phyloP scores from a whole-genome alignment of 2,113 vertebrate genomes.

The Sprattus sprattus region DNA sequence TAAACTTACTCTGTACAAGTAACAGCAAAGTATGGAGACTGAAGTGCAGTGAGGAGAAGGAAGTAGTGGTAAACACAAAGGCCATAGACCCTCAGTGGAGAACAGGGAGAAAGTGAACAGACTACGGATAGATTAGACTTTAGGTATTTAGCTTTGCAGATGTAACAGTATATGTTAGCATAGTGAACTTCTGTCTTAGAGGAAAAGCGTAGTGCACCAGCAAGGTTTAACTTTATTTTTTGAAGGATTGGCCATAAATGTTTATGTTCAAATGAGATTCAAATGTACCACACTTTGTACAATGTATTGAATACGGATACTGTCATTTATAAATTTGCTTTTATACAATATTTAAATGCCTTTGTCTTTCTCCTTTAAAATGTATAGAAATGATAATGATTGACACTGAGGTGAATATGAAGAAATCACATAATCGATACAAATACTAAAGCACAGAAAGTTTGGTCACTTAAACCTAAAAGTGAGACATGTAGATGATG shows the following conservation, averaged over 20 bases:
- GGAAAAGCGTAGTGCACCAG: background rate
- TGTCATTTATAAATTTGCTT: conserved; percentile 68
- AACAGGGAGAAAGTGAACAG: background rate
- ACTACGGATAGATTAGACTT: background rate
- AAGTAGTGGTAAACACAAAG: too few relatives aligned
- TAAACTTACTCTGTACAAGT: background rate
- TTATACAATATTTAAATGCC: conserved; percentile 55
- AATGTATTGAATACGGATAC: conserved; percentile 65
- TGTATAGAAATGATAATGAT: background rate
- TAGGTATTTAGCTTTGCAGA: background rate
- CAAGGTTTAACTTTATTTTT: background rate
- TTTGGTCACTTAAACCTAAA: background rate
- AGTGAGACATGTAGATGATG: background rate
- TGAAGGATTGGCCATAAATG: background rate
- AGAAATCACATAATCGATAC: background rate
- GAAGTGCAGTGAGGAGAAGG: too few relatives aligned
- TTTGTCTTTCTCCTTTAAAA: conserved; percentile 27
- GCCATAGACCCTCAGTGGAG: background rate
- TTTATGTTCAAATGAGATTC: conserved; percentile 20
- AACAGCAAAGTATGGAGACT: background rate
- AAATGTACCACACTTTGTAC: conserved; percentile 44
- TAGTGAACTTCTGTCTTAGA: background rate
- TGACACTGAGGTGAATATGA: background rate
- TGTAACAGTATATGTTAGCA: background rate
- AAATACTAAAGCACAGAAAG: too few relatives aligned